A percentile compares a stretch with the other conserved stretches of the same genome.
Evolutionary conservation across 1,140 invertebrate genomes (phyloP).

Genomic region (Pogonognathellus flavescens): DNA sequence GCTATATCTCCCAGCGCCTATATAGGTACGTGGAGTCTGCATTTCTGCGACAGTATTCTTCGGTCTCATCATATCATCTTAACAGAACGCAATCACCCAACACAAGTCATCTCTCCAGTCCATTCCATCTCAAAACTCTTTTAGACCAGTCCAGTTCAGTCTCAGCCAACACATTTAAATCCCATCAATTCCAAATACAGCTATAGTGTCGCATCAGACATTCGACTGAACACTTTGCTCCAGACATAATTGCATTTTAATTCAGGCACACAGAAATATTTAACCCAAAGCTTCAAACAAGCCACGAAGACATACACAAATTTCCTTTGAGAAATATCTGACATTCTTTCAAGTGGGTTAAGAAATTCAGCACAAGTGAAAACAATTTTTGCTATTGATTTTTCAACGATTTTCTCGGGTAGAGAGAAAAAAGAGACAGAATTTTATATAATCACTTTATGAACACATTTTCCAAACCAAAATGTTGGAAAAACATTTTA

Average conservation of each 20-base stretch:
- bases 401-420: background rate
- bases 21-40: conserved; percentile 45
- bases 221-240: background rate
- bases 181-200: background rate
- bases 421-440: background rate
- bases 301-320: background rate
- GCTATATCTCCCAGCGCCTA: conserved; percentile 33
- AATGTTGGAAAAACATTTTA: background rate
- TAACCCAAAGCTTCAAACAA: background rate
- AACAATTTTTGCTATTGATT: background rate
- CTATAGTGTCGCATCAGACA: conserved; percentile 18
- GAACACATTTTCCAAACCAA: background rate
- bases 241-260: too few species aligned
- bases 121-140: conserved; percentile 6
- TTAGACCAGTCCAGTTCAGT: background rate
- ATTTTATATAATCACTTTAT: too few species aligned
- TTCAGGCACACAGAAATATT: background rate
- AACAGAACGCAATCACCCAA: conserved; percentile 42
- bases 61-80: conserved; percentile 36
- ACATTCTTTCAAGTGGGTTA: background rate
- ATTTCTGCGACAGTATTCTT: conserved; percentile 40
- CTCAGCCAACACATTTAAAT: background rate
- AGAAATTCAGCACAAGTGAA: background rate
- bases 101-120: conserved; percentile 15
- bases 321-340: background rate